Conservation (phyloP, 2,888 invertebrate genomes). For the Morinoia aosen region DNA sequence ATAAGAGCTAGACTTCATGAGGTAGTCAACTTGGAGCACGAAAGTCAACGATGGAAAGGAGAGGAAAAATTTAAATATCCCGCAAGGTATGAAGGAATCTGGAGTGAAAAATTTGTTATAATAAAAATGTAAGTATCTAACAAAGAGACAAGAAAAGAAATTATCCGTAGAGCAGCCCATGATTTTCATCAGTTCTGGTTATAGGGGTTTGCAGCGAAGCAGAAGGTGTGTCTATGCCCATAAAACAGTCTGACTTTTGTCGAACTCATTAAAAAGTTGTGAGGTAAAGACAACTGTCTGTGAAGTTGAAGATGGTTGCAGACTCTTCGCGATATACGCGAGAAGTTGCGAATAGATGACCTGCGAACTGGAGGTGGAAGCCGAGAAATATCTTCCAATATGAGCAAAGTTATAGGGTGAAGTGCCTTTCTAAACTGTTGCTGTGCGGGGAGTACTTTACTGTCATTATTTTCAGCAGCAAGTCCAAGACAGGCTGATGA, state of each 20-base stretch:
- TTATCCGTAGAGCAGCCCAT: background rate
- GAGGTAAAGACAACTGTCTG: background rate
- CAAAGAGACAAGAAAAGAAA: background rate
- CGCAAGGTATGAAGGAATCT: background rate
- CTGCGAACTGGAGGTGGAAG: background rate
- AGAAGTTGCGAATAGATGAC: background rate
- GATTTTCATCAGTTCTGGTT: background rate
- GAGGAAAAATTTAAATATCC: background rate
- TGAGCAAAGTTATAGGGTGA: background rate
- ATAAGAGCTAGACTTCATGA: background rate
- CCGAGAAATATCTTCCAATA: background rate
- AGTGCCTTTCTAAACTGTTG: background rate
- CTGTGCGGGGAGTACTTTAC: background rate
- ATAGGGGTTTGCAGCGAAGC: background rate
- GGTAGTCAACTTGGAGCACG: background rate
- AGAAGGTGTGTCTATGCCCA: background rate
- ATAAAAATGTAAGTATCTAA: background rate
- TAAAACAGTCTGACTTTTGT: constrained; percentile 12
- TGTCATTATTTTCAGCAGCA: no score
- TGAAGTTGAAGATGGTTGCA: background rate
- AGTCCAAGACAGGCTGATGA: no score
- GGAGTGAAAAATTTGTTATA: background rate
- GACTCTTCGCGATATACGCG: background rate
- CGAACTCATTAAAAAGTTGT: constrained; percentile 17
- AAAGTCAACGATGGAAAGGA: background rate